phyloP scores from a whole-genome alignment of 2,888 invertebrate genomes.

The Drosophila mimica region DNA sequence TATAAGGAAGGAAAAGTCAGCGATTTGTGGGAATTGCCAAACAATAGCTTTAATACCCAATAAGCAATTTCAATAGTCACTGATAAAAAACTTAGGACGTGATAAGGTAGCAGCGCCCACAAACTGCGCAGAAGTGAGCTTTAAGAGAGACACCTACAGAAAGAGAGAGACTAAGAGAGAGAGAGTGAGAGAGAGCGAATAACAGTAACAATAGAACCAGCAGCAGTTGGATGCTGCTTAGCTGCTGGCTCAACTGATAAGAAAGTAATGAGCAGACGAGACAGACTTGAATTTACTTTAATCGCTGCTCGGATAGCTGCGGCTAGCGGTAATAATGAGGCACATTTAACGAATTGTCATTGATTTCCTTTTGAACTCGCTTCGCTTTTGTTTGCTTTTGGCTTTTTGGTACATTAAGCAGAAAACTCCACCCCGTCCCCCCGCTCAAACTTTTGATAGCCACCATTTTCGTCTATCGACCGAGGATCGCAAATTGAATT shows the following conservation, averaged over 20 bases:
- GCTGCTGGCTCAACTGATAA: conserved; percentile 64
- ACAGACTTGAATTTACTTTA: conserved; percentile 55
- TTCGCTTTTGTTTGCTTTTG: conserved; percentile 59
- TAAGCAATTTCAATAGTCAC: conserved; percentile 41
- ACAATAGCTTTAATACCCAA: conserved; percentile 56
- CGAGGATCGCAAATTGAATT: conserved; percentile 71
- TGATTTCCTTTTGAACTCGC: conserved; percentile 72
- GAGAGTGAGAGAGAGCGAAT: background rate
- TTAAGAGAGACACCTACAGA: conserved; percentile 30
- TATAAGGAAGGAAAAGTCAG: conserved; percentile 42
- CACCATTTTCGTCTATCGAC: conserved; percentile 14
- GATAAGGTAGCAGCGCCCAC: conserved; percentile 43
- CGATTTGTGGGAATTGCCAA: conserved; percentile 52
- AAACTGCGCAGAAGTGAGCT: conserved; percentile 70
- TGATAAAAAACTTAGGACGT: conserved; percentile 66
- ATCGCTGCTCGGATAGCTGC: conserved; percentile 55
- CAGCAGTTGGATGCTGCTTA: conserved; percentile 7
- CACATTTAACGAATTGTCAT: conserved; percentile 71
- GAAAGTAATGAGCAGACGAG: conserved; percentile 28
- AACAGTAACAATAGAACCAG: conserved; percentile 11
- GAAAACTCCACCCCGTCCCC: background rate
- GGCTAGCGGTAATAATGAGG: conserved; percentile 49
- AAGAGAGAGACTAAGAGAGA: background rate
- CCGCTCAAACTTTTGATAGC: background rate
- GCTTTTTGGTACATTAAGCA: conserved; percentile 64